Evolutionary conservation across 2,113 vertebrate species (phyloP).

Genomic region (Bubo scandiacus): DNA sequence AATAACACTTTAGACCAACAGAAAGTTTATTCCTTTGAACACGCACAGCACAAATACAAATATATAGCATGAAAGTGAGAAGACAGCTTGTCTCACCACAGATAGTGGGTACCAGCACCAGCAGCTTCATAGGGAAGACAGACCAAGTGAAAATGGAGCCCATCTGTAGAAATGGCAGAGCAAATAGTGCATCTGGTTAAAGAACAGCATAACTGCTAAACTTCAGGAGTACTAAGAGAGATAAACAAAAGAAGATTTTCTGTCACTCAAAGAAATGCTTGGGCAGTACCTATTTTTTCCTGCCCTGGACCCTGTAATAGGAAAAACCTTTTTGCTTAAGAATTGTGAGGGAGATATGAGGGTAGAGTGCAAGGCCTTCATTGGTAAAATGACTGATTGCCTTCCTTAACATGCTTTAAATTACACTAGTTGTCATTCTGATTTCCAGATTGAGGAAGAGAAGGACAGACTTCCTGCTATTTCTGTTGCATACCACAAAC

Average conservation of each 20-base stretch:
- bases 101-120: background rate
- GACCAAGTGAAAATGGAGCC: background rate
- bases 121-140: background rate
- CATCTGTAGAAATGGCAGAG: background rate
- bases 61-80: background rate
- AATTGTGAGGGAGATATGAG: rapidly evolving
- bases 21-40: background rate
- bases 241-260: background rate
- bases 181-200: background rate
- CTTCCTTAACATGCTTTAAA: background rate
- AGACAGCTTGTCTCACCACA: background rate
- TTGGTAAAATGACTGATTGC: background rate
- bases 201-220: background rate
- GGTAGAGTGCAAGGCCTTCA: background rate
- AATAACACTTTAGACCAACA: background rate
- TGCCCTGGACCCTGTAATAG: background rate
- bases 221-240: background rate
- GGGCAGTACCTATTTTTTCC: background rate
- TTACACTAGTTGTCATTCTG: background rate
- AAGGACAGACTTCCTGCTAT: background rate
- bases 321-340: background rate
- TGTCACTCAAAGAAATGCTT: background rate
- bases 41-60: background rate
- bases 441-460: background rate
- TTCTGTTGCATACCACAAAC: background rate